Conservation (phyloP, 2,113 vertebrate species). For the Rhadina sibilatrix region DNA sequence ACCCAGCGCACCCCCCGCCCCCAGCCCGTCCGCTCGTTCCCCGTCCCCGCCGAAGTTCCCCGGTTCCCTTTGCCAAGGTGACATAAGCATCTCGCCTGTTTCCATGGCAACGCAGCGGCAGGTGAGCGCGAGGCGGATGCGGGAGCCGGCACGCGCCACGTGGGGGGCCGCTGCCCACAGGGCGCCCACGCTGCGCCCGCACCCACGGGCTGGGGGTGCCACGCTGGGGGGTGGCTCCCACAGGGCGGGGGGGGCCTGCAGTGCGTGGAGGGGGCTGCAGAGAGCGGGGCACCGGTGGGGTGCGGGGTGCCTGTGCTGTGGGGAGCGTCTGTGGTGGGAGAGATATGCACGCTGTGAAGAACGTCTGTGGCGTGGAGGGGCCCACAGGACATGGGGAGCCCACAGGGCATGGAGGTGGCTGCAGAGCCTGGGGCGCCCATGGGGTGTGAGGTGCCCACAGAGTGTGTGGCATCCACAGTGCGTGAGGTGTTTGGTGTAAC, state of each 20-base stretch:
- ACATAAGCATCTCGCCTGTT: slow-evolving; percentile 61
- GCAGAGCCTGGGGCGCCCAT: rapidly evolving
- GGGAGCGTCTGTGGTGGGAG: neutral
- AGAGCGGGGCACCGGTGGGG: neutral
- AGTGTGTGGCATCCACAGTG: neutral
- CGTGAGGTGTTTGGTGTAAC: neutral
- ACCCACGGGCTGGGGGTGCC: neutral
- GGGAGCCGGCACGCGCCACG: neutral
- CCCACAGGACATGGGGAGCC: rapidly evolving
- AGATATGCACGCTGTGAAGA: neutral
- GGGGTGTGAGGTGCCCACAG: neutral
- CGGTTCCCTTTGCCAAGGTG: slow-evolving; percentile 60
- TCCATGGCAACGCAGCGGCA: slow-evolving; percentile 65
- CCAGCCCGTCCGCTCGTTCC: neutral
- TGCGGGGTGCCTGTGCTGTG: neutral
- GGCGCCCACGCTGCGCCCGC: neutral
- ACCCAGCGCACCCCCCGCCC: too few species aligned
- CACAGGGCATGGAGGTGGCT: neutral
- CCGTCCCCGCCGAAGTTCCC: neutral
- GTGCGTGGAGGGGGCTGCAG: neutral
- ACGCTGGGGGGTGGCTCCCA: neutral
- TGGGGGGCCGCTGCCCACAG: neutral
- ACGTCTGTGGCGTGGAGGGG: too few species aligned
- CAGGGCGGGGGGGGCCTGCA: rapidly evolving
- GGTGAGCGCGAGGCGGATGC: slow-evolving; percentile 54